phyloP scores from a whole-genome alignment of 2,113 vertebrate species.

The Microcebus lehilahytsara region DNA sequence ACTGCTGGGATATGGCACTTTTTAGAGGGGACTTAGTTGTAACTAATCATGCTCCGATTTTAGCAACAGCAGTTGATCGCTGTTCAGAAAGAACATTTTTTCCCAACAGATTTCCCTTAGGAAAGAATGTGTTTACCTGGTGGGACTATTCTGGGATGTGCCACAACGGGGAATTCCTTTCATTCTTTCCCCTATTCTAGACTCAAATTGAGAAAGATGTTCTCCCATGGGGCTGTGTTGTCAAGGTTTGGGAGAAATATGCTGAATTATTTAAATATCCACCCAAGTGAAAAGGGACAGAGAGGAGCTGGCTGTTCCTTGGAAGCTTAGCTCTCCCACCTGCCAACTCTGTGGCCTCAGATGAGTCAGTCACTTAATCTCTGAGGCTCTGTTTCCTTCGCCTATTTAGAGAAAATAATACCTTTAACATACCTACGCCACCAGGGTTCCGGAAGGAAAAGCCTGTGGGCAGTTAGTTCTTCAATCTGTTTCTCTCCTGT shows the following conservation, averaged over 20 bases:
- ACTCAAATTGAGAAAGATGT: background rate
- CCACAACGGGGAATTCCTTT: background rate
- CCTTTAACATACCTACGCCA: background rate
- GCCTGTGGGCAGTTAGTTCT: background rate
- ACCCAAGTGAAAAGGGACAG: background rate
- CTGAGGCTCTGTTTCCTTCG: background rate
- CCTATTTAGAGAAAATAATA: background rate
- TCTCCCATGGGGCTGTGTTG: background rate
- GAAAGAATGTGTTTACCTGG: constrained; percentile 68
- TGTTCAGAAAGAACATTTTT: constrained; percentile 54
- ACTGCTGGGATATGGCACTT: constrained; percentile 27
- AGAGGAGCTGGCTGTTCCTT: no score
- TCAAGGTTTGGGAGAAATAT: background rate
- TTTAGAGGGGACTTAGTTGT: constrained; percentile 33
- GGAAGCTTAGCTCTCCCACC: background rate
- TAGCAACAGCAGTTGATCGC: constrained; percentile 59
- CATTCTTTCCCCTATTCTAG: constrained; percentile 1
- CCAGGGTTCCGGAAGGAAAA: background rate
- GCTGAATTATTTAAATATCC: background rate
- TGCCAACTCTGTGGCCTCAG: background rate
- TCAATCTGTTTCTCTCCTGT: background rate
- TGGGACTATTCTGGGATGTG: constrained; percentile 20
- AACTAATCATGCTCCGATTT: constrained; percentile 42
- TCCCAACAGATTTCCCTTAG: constrained; percentile 50
- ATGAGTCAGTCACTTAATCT: background rate